Evolutionary conservation across 2,113 vertebrate species (phyloP).

Genomic region (Pachycephala philippinensis): DNA sequence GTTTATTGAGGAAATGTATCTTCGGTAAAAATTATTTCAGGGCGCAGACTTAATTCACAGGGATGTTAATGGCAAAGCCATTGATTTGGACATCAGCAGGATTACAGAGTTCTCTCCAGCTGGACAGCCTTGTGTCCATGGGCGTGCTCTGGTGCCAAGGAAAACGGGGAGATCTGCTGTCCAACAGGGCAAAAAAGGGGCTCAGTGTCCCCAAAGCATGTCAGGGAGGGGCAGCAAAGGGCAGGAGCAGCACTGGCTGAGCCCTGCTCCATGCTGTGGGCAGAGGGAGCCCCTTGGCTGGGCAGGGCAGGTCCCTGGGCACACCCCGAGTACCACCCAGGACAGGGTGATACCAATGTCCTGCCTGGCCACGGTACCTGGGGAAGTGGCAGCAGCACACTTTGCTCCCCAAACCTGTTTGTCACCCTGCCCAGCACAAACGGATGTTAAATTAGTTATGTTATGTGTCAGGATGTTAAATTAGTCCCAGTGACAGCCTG

Average conservation of each 20-base stretch:
- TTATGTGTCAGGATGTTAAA: neutral
- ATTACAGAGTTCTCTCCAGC: neutral
- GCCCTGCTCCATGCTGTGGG: fast-evolving
- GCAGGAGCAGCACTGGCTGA: neutral
- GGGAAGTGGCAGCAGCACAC: neutral
- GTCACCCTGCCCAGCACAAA: neutral
- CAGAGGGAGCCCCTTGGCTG: neutral
- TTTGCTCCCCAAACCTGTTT: neutral
- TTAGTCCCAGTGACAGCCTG: neutral
- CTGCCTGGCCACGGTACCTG: no score
- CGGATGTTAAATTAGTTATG: neutral
- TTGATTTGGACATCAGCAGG: neutral
- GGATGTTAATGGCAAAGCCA: neutral
- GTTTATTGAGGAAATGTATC: neutral
- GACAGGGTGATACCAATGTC: neutral
- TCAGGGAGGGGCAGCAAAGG: neutral
- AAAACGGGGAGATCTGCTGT: fast-evolving
- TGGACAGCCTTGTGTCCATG: fast-evolving
- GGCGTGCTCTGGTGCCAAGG: neutral
- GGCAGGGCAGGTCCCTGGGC: neutral
- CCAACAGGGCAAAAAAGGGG: fast-evolving
- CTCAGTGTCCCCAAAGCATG: fast-evolving
- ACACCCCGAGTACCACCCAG: neutral
- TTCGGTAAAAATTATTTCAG: neutral
- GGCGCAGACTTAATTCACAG: neutral